Percentiles rank a stretch among this genome's conserved stretches.
phyloP scores from a whole-genome alignment of 2,888 invertebrate genomes.

The Trachelus tabidus region DNA sequence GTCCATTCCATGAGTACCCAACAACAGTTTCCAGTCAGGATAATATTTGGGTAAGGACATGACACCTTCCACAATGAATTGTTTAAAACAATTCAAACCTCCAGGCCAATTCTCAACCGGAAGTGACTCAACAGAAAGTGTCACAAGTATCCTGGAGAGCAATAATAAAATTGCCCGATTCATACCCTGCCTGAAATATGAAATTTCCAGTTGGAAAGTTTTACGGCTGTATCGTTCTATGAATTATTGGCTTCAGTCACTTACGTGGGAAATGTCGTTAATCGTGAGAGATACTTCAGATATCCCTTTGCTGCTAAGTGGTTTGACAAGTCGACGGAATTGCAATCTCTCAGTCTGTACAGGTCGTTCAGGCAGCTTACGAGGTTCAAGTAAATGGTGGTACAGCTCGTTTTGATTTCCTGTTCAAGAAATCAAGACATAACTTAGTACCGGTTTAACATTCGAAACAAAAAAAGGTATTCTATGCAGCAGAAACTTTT shows the following conservation, averaged over 20 bases:
- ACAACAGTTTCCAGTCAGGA: conserved; percentile 18
- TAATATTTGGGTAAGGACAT: conserved; percentile 24
- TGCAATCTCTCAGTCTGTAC: conserved; percentile 29
- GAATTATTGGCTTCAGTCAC: not conserved
- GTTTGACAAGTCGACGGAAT: conserved; percentile 35
- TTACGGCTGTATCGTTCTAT: not conserved
- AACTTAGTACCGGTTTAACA: not conserved
- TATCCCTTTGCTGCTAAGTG: conserved; percentile 39
- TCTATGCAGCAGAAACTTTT: not conserved
- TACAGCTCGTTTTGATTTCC: not conserved
- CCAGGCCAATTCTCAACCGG: conserved; percentile 10
- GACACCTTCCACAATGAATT: conserved; percentile 30
- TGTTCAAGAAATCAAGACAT: not conserved
- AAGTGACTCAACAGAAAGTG: conserved; percentile 7
- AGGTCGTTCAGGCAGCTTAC: conserved; percentile 34
- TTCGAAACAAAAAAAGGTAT: not conserved
- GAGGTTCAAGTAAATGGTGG: conserved; percentile 21
- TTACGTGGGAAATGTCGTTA: conserved; percentile 24
- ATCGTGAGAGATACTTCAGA: conserved; percentile 36
- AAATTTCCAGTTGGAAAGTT: not conserved
- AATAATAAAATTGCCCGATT: not conserved
- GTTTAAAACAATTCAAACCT: conserved; percentile 24
- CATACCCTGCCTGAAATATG: conserved; percentile 5
- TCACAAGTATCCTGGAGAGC: conserved; percentile 9
- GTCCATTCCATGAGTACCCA: not conserved